phyloP scores from a whole-genome alignment of 2,888 invertebrate species.

The Miltochrista miniata region DNA sequence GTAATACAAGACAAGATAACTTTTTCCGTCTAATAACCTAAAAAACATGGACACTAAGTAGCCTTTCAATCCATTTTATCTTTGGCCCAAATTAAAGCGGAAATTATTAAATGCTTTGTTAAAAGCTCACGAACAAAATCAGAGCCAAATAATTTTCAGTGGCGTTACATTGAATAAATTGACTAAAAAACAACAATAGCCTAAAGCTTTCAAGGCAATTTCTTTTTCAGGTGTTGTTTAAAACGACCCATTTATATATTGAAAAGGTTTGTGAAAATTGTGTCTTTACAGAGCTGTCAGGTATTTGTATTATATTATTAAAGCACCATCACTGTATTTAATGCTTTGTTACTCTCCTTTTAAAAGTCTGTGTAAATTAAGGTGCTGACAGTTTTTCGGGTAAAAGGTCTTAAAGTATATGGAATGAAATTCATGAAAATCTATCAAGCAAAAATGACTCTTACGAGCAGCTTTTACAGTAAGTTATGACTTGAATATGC shows the following conservation, averaged over 20 bases:
- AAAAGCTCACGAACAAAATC: conserved; percentile 23
- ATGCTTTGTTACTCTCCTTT: conserved; percentile 9
- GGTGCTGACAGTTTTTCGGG: neutral
- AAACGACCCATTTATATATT: conserved; percentile 29
- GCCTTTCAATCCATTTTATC: conserved; percentile 16
- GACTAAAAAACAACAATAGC: conserved; percentile 43
- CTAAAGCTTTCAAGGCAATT: conserved; percentile 30
- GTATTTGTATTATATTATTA: conserved; percentile 19
- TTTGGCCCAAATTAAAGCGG: conserved; percentile 8
- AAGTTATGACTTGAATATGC: neutral
- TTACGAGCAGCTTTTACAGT: too few species aligned
- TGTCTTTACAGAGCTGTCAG: conserved; percentile 33
- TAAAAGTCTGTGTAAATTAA: conserved; percentile 1
- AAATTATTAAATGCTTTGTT: conserved; percentile 20
- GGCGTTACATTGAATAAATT: conserved; percentile 38
- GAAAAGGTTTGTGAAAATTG: conserved; percentile 31
- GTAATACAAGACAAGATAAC: too few species aligned
- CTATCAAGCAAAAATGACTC: too few species aligned
- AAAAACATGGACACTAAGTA: conserved; percentile 9
- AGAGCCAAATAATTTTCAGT: conserved; percentile 16
- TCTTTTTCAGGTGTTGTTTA: conserved; percentile 27
- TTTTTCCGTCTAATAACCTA: conserved; percentile 2
- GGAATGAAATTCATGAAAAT: too few species aligned
- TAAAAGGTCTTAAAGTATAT: too few species aligned
- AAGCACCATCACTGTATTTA: conserved; percentile 21